Percentiles rank a stretch among this genome's conserved stretches.
Evolutionary conservation across 2,888 invertebrate species (phyloP).

Genomic region (Choreutis nemorana): DNA sequence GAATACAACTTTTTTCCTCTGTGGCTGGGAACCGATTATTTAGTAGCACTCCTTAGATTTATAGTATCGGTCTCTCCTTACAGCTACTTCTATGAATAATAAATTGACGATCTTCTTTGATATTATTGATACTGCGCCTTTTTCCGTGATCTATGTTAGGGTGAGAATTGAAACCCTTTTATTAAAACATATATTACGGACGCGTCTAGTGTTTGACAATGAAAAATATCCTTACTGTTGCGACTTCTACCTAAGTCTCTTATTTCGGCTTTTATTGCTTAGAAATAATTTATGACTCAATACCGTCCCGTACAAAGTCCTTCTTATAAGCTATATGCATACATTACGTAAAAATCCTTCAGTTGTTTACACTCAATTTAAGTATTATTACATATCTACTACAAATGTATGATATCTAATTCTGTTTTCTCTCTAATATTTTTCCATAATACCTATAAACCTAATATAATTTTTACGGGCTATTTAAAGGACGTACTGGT

Average conservation of each 20-base stretch:
- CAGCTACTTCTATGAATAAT: constrained; percentile 58
- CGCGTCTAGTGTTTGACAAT: constrained; percentile 56
- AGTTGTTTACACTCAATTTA: too few species aligned
- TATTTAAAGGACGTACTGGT: too few species aligned
- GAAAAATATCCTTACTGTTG: constrained; percentile 61
- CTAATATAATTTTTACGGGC: too few species aligned
- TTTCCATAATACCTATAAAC: too few species aligned
- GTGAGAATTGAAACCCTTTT: constrained; percentile 62
- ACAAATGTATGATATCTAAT: too few species aligned
- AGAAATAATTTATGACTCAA: constrained; percentile 53
- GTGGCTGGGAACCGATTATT: constrained; percentile 46
- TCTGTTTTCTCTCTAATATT: too few species aligned
- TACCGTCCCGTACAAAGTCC: too few species aligned
- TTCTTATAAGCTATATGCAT: too few species aligned
- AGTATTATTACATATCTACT: too few species aligned
- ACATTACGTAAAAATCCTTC: too few species aligned
- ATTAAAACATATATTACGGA: constrained; percentile 64
- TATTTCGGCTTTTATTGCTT: constrained; percentile 55
- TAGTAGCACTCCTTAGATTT: constrained; percentile 53
- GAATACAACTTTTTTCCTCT: too few species aligned
- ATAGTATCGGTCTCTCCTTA: constrained; percentile 40
- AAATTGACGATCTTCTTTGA: constrained; percentile 57
- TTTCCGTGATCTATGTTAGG: constrained; percentile 52
- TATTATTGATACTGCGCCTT: constrained; percentile 58
- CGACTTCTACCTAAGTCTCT: constrained; percentile 45